These are phyloP conservation scores for Geotrypetes seraphini DNA, from an alignment of 2,797 vertebrate genomes.

Conservation along the genomic window DNA sequence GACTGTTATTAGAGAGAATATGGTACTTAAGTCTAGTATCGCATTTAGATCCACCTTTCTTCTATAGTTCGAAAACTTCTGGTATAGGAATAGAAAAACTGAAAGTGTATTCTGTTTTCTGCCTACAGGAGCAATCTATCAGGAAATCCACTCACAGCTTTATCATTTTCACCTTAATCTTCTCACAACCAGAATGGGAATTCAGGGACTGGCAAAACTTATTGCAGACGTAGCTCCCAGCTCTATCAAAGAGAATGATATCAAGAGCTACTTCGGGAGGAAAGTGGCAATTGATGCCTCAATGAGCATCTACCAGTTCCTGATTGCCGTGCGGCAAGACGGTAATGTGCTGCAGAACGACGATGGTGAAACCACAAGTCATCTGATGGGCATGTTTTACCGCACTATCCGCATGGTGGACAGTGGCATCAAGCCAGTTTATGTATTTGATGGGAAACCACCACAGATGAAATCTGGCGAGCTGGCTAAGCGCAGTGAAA, in stretches of 20 bases:
- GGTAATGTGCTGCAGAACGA: constrained; percentile 85
- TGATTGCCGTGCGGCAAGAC: constrained; percentile 89
- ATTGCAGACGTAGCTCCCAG: constrained; percentile 82
- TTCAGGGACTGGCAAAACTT: constrained; percentile 88
- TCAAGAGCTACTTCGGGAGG: constrained; percentile 88
- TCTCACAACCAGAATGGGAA: constrained; percentile 93
- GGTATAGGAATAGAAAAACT: too few relatives aligned
- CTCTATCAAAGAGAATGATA: constrained; percentile 85
- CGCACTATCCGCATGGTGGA: constrained; percentile 93
- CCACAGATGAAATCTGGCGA: constrained; percentile 86
- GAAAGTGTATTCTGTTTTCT: too few relatives aligned
- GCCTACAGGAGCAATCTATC: too few relatives aligned
- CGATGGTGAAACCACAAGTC: constrained; percentile 91
- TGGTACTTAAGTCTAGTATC: too few relatives aligned
- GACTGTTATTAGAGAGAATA: too few relatives aligned
- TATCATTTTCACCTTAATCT: too few relatives aligned
- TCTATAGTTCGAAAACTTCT: too few relatives aligned
- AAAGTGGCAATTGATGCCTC: constrained; percentile 96
- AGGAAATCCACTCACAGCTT: too few relatives aligned
- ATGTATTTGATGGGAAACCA: constrained; percentile 91
- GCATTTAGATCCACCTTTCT: too few relatives aligned
- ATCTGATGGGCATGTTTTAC: constrained; percentile 97
- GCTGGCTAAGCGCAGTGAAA: constrained; percentile 81
- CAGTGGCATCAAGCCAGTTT: constrained; percentile 88
- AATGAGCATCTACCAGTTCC: constrained; percentile 97